Percentiles rank a stretch among this genome's conserved stretches.
Conservation (phyloP, 2,797 vertebrate genomes). For the Pelodytes ibericus region DNA sequence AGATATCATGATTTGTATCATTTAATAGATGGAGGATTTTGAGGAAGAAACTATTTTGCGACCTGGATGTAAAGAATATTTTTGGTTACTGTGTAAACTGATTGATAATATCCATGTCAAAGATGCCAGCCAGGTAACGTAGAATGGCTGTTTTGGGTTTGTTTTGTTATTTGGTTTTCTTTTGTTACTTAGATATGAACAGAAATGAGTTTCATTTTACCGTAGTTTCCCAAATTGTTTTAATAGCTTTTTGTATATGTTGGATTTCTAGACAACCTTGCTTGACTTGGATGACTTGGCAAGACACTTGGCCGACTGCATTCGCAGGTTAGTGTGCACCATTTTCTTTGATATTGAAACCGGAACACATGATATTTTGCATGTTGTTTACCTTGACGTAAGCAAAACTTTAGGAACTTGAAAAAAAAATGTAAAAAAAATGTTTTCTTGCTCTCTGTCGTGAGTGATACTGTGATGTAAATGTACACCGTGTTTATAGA, state of each 20-base stretch:
- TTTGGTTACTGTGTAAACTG: conserved; percentile 98
- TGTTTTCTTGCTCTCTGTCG: too few species aligned
- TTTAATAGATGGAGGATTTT: conserved; percentile 90
- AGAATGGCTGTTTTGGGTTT: background rate
- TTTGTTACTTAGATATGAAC: too few species aligned
- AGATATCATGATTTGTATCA: too few species aligned
- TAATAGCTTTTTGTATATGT: conserved; percentile 58
- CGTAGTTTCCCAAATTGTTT: background rate
- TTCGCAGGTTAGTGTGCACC: conserved; percentile 91
- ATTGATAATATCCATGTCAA: conserved; percentile 99
- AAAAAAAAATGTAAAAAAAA: too few species aligned
- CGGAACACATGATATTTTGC: too few species aligned
- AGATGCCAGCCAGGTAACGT: conserved; percentile 91
- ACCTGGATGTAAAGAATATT: conserved; percentile 97
- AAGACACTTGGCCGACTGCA: conserved; percentile 95
- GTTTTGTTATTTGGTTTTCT: conserved; percentile 40
- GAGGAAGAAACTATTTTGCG: conserved; percentile 91
- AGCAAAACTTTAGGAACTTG: too few species aligned
- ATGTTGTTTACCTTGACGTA: too few species aligned
- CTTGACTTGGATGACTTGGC: conserved; percentile 96
- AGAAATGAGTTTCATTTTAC: too few species aligned
- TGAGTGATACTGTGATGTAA: too few species aligned
- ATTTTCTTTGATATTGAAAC: too few species aligned
- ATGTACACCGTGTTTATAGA: too few species aligned
- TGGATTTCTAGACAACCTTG: conserved; percentile 88